Evolutionary conservation across 64 coral and sea anemone genomes (phyloP), one percentile per base, ranked within the genome.

Genomic region (Pocillopora verrucosa): DNA sequence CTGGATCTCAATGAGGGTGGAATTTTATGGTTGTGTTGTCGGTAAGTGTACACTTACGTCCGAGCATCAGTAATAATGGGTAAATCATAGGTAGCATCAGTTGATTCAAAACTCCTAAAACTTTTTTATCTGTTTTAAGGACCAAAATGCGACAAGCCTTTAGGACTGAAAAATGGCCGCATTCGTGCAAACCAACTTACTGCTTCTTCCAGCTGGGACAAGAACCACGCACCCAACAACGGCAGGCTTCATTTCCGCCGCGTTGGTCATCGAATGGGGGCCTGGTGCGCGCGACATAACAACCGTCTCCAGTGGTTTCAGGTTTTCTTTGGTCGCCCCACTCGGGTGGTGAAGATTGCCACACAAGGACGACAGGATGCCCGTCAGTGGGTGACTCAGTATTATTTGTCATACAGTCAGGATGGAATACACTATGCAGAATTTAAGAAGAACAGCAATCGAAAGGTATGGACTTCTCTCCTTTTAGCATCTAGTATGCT

Each of bases 1-100:
- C 56, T 93, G 95, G 91, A 90, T 93, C 34, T 93, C 95, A 14
- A 87, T 96, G 91, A 90, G 95, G 22, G 95, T 93, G 41, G 95
- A 96, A 79, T 96, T 93, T 61, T 96, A 96, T 34, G 95, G 95
- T 60, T 92, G 91, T 45, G 89, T 96, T 34, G 89, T 84, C 22
- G 95, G 95, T 96, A 91, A 35, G 87, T 45, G 3, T 3, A 59
- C 68, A 24, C 2, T 25, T 13, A 35, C 56, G 19, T 19, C 17
- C 77, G 41, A 0, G 41, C 41, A 51, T 51, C 3, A 51, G 41
- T 51, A 51, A 51, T 51, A 51, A 7, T 51, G 41, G 41, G 41
- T 51, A 51, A 51, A 51, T 51, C 41, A 51, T 51, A 51, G 41
- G 41, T 51, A 51, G 41, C 41, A 51, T 51, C 3, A 51, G 3